Conservation (phyloP, 2,888 invertebrate species). For the Acrobasis suavella region DNA sequence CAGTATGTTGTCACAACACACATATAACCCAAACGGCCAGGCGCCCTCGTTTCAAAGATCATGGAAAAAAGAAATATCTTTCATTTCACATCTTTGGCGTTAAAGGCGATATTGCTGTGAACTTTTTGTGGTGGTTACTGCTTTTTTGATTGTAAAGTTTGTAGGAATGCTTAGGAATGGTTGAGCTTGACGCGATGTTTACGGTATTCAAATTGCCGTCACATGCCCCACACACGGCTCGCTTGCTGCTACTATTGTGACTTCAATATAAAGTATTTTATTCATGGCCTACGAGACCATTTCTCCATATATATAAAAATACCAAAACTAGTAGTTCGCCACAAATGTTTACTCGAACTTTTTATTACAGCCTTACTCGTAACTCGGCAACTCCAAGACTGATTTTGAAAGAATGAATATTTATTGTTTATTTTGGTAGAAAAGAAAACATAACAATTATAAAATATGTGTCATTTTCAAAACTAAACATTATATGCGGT, state of each 20-base stretch:
- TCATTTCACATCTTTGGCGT: slow-evolving; percentile 59
- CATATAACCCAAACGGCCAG: slow-evolving; percentile 65
- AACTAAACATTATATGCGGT: too few relatives aligned
- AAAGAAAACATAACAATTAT: too few relatives aligned
- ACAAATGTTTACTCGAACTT: too few relatives aligned
- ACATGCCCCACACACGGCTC: slow-evolving; percentile 51
- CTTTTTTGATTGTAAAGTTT: slow-evolving; percentile 44
- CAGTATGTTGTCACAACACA: slow-evolving; percentile 76
- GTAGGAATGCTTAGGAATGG: slow-evolving; percentile 63
- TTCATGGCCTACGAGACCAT: slow-evolving; percentile 33
- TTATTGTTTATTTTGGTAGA: too few relatives aligned
- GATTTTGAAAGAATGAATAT: too few relatives aligned
- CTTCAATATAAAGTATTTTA: slow-evolving; percentile 49
- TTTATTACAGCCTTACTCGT: too few relatives aligned
- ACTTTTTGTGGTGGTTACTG: slow-evolving; percentile 39
- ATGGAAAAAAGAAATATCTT: slow-evolving; percentile 55
- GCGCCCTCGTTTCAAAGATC: slow-evolving; percentile 65
- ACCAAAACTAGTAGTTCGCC: background rate
- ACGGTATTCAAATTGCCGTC: slow-evolving; percentile 73
- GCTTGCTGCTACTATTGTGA: slow-evolving; percentile 39
- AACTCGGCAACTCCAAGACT: too few relatives aligned
- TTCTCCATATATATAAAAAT: background rate
- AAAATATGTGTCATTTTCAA: too few relatives aligned
- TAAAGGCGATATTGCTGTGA: slow-evolving; percentile 60
- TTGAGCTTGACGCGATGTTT: slow-evolving; percentile 68